Evolutionary conservation across 2,888 invertebrate genomes (phyloP).

Genomic region (Drosophila borealis): DNA sequence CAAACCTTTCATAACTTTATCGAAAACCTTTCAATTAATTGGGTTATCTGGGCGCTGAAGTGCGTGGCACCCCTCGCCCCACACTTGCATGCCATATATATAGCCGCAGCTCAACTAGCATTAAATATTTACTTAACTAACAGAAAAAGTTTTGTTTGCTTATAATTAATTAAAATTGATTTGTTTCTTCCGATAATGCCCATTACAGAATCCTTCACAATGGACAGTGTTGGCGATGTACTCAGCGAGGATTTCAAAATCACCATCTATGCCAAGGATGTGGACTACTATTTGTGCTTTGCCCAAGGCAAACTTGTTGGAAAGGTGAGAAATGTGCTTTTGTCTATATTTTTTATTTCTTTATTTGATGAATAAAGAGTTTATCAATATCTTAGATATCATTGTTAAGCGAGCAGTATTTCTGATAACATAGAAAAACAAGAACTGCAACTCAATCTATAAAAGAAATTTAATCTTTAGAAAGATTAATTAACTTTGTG

Average conservation of each 20-base stretch:
- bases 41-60: slow-evolving; percentile 70
- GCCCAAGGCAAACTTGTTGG: slow-evolving; percentile 81
- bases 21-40: slow-evolving; percentile 78
- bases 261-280: slow-evolving; percentile 82
- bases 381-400: slow-evolving; percentile 5
- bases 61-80: slow-evolving; percentile 23
- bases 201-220: slow-evolving; percentile 80
- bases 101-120: slow-evolving; percentile 3
- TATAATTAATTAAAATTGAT: slow-evolving; percentile 69
- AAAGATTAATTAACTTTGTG: too few species aligned
- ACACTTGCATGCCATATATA: neutral
- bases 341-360: neutral
- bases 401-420: neutral
- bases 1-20: slow-evolving; percentile 76
- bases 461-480: too few species aligned
- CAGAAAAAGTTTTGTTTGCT: slow-evolving; percentile 50
- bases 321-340: slow-evolving; percentile 71
- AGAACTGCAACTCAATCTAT: neutral
- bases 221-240: slow-evolving; percentile 81
- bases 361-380: neutral
- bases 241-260: slow-evolving; percentile 80
- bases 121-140: slow-evolving; percentile 55
- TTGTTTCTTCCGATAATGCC: slow-evolving; percentile 24
- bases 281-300: slow-evolving; percentile 82
- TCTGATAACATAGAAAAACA: neutral